Percentiles rank a stretch among this genome's conserved stretches.
phyloP scores from a whole-genome alignment of 2,888 invertebrate species.

The Caenorhabditis sp. region DNA sequence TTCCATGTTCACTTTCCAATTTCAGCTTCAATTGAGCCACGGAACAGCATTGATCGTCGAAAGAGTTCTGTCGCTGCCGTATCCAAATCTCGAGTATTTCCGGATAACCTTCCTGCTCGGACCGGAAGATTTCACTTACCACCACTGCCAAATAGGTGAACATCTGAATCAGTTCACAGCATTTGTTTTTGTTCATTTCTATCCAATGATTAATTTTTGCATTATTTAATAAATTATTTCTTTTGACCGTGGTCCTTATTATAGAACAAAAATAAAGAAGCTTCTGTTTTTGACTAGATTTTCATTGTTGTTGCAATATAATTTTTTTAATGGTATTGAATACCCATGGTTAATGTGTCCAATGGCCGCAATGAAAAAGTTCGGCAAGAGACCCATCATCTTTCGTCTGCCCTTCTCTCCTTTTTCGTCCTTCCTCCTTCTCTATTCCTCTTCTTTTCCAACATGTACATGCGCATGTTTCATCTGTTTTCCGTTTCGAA shows the following conservation, averaged over 20 bases:
- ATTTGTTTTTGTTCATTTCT: neutral
- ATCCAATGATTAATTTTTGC: too few relatives aligned
- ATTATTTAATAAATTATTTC: too few relatives aligned
- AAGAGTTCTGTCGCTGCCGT: conserved; percentile 12
- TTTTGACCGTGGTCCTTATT: too few relatives aligned
- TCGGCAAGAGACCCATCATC: neutral
- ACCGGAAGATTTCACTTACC: conserved; percentile 12
- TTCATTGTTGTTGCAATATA: too few relatives aligned
- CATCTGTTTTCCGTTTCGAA: neutral
- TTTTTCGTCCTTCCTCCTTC: neutral
- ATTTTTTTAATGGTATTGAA: too few relatives aligned
- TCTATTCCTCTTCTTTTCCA: neutral
- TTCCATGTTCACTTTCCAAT: too few relatives aligned
- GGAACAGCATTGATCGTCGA: conserved; percentile 20
- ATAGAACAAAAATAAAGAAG: too few relatives aligned
- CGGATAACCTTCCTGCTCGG: neutral
- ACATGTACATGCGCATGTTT: neutral
- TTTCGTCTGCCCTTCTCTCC: neutral
- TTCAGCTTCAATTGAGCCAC: neutral
- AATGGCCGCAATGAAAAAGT: neutral
- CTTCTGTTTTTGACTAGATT: too few relatives aligned
- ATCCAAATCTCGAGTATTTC: neutral
- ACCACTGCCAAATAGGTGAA: conserved; percentile 10
- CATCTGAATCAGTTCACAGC: neutral
- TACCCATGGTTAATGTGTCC: too few relatives aligned